Percentiles rank a stretch among this genome's conserved stretches.
phyloP scores from a whole-genome alignment of 2,888 invertebrate genomes.

The Drosophila macrospina region DNA sequence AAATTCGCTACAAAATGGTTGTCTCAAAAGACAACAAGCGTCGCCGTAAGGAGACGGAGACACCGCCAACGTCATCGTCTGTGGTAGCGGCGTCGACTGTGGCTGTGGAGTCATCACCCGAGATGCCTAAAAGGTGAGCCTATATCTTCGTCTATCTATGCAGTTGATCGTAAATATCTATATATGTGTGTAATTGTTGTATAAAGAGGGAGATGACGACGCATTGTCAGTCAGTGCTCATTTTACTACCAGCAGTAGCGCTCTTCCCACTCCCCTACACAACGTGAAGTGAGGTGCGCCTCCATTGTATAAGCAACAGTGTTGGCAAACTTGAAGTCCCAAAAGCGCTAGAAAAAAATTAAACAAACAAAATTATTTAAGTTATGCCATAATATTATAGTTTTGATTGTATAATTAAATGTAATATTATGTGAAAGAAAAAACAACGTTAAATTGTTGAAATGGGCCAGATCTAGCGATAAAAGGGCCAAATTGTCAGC shows the following conservation, averaged over 20 bases:
- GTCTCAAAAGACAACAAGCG: slow-evolving; percentile 85
- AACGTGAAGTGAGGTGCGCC: slow-evolving; percentile 49
- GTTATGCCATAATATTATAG: too few relatives aligned
- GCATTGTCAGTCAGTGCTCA: slow-evolving; percentile 32
- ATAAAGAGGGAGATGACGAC: slow-evolving; percentile 56
- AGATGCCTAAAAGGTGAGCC: slow-evolving; percentile 85
- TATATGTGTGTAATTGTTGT: slow-evolving; percentile 32
- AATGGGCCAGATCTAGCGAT: slow-evolving; percentile 1
- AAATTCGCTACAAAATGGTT: slow-evolving; percentile 84
- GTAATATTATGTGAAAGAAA: too few relatives aligned
- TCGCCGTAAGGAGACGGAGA: slow-evolving; percentile 83
- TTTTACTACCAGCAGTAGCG: slow-evolving; percentile 24
- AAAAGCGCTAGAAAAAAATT: background rate
- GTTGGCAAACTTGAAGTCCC: slow-evolving; percentile 22
- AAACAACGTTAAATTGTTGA: too few relatives aligned
- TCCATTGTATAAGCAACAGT: slow-evolving; percentile 56
- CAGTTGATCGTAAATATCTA: slow-evolving; percentile 36
- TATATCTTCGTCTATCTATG: slow-evolving; percentile 33
- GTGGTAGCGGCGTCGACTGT: slow-evolving; percentile 54
- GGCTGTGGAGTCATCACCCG: slow-evolving; percentile 84
- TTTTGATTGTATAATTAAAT: too few relatives aligned
- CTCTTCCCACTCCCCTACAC: slow-evolving; percentile 9
- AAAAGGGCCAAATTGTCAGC: slow-evolving; percentile 32
- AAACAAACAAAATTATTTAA: background rate
- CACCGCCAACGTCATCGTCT: slow-evolving; percentile 78